Base-by-base conservation (phyloP, 2,797 vertebrate genomes). In the Huso huso region DNA sequence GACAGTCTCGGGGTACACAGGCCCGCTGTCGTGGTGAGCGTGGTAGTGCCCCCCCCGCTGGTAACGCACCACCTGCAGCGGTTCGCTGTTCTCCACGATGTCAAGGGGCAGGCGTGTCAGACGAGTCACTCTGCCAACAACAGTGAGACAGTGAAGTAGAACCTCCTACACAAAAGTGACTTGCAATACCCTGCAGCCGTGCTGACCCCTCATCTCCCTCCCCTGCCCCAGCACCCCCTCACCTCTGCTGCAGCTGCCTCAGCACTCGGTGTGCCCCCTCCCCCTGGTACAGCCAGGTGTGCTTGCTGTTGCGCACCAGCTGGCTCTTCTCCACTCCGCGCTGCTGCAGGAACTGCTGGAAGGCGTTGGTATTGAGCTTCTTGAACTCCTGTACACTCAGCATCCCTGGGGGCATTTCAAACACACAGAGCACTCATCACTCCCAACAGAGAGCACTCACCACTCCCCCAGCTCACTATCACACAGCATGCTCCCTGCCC, bases 261-360 rank as follows among this genome's bases (percentile, higher is more conserved):
- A 99, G 93, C 70, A 97, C 89, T 50, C 86, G 92, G 77, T 98
- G 97, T 8, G 95, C 90, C 18, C 95, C 96, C 78, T 93, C 91
- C 0, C 96, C 97, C 80, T 99, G 96, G 82, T 99, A 96, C 48
- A 99, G 89, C 97, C 97, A 99, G 0, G 97, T 95, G 86, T 99
- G 96, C 75, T 93, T 90, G 86, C 96, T 99, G 78, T 99, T 99
- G 68, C 95, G 91, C 75, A 98, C 95, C 79, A 98, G 72, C 81
- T 98, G 95, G 6, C 92, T 95, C 81, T 91, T 92, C 77, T 95
- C 91, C 15, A 93, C 91, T 10, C 94, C 93, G 50, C 79, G 93
- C 77, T 91, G 92, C 68, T 92, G 85, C 80, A 98, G 86, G 74
- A 95, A 96, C 69, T 89, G 92, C 88, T 97, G 94, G 84, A 98